A percentile compares a stretch with the other conserved stretches of the same genome.
phyloP scores from a whole-genome alignment of 1,140 invertebrate genomes.

The Physella acuta region DNA sequence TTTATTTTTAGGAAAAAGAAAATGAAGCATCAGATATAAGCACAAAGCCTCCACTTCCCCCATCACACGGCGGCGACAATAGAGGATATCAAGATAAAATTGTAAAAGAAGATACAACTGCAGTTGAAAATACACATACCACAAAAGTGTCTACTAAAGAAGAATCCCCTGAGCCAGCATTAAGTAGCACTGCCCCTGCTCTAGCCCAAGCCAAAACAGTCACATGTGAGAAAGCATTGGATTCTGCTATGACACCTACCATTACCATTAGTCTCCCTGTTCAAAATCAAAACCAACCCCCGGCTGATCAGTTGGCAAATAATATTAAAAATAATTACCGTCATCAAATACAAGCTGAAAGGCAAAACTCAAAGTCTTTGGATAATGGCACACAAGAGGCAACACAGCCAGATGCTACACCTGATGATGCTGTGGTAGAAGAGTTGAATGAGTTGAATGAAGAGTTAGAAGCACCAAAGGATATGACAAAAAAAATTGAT shows the following conservation, averaged over 20 bases:
- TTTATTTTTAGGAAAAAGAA: not conserved
- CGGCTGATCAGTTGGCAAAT: not conserved
- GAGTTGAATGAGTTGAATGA: too few species aligned
- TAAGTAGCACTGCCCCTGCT: too few species aligned
- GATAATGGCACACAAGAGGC: not conserved
- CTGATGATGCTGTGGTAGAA: too few species aligned
- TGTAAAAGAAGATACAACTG: not conserved
- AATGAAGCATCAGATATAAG: not conserved
- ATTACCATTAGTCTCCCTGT: not conserved
- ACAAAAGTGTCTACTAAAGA: too few species aligned
- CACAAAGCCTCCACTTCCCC: not conserved
- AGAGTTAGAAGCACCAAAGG: too few species aligned
- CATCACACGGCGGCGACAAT: not conserved
- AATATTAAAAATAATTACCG: not conserved
- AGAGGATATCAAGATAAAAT: not conserved
- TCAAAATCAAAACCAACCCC: constrained; percentile 7
- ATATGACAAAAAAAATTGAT: too few species aligned
- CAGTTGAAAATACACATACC: not conserved
- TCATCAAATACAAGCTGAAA: not conserved
- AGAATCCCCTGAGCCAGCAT: too few species aligned
- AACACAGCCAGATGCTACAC: not conserved
- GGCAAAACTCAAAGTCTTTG: constrained; percentile 1
- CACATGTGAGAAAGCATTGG: too few species aligned
- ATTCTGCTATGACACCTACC: too few species aligned
- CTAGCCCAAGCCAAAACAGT: too few species aligned